Percentiles rank a stretch among this genome's conserved stretches.
These are phyloP conservation scores for Anabacerthia variegaticeps DNA, from an alignment of 2,797 vertebrate species.

Conservation along the genomic window DNA sequence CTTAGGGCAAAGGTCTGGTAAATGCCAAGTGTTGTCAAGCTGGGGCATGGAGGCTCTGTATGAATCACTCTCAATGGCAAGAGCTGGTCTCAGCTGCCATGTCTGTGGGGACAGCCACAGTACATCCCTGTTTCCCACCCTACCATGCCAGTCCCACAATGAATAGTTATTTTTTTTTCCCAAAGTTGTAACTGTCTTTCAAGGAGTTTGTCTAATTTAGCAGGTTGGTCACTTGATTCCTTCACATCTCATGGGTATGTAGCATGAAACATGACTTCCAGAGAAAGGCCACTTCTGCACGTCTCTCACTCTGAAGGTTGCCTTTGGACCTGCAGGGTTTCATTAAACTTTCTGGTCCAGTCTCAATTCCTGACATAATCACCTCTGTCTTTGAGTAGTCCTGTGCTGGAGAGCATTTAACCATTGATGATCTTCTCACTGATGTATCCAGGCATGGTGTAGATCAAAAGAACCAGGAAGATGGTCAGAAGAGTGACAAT, in stretches of 20 bases:
- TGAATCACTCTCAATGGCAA: neutral
- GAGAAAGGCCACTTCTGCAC: neutral
- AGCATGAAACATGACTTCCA: neutral
- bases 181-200: neutral
- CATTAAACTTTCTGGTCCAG: neutral
- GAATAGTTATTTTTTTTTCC: neutral
- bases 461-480: slow-evolving; percentile 88
- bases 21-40: neutral
- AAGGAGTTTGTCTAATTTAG: neutral
- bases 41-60: neutral
- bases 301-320: neutral
- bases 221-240: neutral
- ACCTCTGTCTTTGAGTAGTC: neutral
- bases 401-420: slow-evolving; percentile 38
- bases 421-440: slow-evolving; percentile 85
- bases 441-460: slow-evolving; percentile 90
- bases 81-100: neutral
- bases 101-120: neutral
- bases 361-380: neutral
- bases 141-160: neutral
- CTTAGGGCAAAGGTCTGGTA: neutral
- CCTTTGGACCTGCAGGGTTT: neutral
- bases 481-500: slow-evolving; percentile 80
- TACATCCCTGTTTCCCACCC: neutral
- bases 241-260: neutral